A percentile compares a stretch with the other conserved stretches of the same genome.
These are phyloP conservation scores for Poecile montanus DNA, from an alignment of 2,797 vertebrate genomes.

Conservation along the genomic window DNA sequence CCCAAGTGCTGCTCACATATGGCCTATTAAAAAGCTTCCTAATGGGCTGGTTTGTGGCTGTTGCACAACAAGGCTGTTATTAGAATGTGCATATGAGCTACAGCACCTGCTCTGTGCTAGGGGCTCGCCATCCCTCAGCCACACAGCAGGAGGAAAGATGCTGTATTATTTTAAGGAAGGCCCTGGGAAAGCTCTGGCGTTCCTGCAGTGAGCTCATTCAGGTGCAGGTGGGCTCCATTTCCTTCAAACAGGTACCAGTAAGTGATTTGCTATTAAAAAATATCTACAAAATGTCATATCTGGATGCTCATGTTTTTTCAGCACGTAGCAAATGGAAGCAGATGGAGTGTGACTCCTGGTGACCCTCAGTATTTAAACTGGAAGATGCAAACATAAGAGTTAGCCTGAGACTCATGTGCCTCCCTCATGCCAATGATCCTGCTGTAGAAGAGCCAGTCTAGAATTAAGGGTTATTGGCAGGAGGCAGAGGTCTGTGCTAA, in stretches of 20 bases:
- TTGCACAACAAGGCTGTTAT: background rate
- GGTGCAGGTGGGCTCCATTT: background rate
- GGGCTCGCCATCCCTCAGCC: background rate
- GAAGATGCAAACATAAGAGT: background rate
- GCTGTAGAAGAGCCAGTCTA: background rate
- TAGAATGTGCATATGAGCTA: background rate
- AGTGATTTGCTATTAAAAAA: background rate
- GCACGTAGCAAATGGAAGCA: background rate
- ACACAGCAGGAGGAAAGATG: background rate
- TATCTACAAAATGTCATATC: background rate
- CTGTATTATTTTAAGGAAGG: background rate
- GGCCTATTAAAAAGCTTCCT: background rate
- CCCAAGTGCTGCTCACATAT: background rate
- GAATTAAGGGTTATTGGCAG: background rate
- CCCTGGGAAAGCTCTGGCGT: background rate
- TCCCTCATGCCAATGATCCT: background rate
- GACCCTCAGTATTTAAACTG: background rate
- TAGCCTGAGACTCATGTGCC: background rate
- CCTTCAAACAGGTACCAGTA: background rate
- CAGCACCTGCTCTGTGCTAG: background rate
- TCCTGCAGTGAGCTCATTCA: background rate
- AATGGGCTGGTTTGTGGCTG: background rate
- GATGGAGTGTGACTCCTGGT: background rate
- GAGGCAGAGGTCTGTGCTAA: constrained; percentile 20
- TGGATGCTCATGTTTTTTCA: background rate